Evolutionary conservation across 2,797 vertebrate species (phyloP).

Genomic region (Spinibarbus caldwelli): DNA sequence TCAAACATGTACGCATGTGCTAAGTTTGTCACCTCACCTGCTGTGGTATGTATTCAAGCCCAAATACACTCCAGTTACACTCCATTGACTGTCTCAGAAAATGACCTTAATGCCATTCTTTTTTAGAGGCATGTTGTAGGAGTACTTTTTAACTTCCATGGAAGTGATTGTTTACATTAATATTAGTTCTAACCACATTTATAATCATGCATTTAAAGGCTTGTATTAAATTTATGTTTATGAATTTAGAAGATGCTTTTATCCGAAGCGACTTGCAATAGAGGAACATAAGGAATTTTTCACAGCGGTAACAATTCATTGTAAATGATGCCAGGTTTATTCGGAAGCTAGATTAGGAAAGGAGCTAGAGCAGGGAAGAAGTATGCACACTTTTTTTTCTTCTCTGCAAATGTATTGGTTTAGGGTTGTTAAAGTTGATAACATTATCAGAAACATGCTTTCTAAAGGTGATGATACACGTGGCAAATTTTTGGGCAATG

Average conservation of each 20-base stretch:
- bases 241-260: neutral
- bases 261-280: neutral
- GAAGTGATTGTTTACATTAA: neutral
- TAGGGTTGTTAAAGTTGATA: neutral
- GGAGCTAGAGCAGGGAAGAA: neutral
- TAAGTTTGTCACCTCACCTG: conserved; percentile 79
- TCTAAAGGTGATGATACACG: too few relatives aligned
- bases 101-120: neutral
- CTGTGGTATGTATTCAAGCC: conserved; percentile 75
- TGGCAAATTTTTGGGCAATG: too few relatives aligned
- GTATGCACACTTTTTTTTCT: too few relatives aligned
- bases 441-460: neutral
- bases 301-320: neutral
- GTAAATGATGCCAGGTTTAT: neutral
- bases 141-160: too few relatives aligned
- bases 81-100: neutral
- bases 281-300: neutral
- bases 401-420: neutral
- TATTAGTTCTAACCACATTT: neutral
- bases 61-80: neutral
- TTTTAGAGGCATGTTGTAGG: neutral
- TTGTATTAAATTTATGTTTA: neutral
- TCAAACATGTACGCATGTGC: conserved; percentile 81
- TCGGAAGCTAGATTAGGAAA: neutral
- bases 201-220: neutral